Percentiles rank a stretch among this genome's conserved stretches.
phyloP scores from a whole-genome alignment of 2,888 invertebrate genomes.

The Eledona agricola region DNA sequence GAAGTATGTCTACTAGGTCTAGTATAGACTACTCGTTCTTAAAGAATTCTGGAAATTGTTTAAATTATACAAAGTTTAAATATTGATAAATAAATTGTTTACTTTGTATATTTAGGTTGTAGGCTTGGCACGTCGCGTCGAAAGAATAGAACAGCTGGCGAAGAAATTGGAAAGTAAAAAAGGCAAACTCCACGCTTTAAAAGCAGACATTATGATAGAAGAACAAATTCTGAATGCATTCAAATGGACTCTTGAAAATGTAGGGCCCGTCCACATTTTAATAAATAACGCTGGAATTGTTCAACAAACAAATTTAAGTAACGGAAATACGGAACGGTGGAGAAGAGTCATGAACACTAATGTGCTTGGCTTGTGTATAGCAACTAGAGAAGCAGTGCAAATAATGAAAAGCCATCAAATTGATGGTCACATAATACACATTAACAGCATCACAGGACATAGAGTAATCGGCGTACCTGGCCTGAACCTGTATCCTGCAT shows the following conservation, averaged over 20 bases:
- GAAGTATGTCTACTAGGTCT: too few relatives aligned
- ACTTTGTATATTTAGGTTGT: conserved; percentile 44
- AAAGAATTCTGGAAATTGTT: too few relatives aligned
- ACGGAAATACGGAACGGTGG: conserved; percentile 44
- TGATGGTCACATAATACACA: conserved; percentile 51
- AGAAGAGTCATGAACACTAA: conserved; percentile 42
- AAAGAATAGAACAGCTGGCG: conserved; percentile 41
- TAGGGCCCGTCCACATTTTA: conserved; percentile 56
- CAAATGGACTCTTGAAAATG: conserved; percentile 51
- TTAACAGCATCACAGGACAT: conserved; percentile 52
- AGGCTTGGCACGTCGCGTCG: conserved; percentile 45
- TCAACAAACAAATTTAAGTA: conserved; percentile 40
- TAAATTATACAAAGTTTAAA: too few relatives aligned
- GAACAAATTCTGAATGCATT: conserved; percentile 53
- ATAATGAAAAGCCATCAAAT: conserved; percentile 47
- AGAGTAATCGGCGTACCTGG: conserved; percentile 42
- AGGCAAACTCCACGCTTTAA: conserved; percentile 52
- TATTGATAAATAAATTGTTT: conserved; percentile 14
- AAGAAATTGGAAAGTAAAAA: conserved; percentile 38
- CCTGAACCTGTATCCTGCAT: conserved; percentile 33
- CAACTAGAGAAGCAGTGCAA: conserved; percentile 48
- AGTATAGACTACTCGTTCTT: too few relatives aligned
- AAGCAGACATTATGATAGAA: conserved; percentile 57
- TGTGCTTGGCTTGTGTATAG: conserved; percentile 42
- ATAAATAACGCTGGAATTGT: conserved; percentile 59